phyloP scores from a whole-genome alignment of 2,797 vertebrate genomes.

The Denticeps clupeoides region DNA sequence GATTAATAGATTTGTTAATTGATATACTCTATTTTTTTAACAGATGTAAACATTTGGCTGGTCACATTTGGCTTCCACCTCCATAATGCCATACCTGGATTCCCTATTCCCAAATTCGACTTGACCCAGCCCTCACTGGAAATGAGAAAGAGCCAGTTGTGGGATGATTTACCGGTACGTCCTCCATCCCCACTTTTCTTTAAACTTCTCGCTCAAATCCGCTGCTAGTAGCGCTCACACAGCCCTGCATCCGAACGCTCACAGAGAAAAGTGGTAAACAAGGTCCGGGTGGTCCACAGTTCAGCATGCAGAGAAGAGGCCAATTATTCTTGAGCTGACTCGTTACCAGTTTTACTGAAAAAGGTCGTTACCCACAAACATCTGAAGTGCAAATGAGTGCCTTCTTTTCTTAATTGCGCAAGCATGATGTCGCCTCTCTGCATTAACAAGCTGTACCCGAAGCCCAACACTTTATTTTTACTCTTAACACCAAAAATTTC shows the following conservation, averaged over 20 bases:
- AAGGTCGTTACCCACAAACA: slow-evolving; percentile 9
- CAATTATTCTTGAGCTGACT: slow-evolving; percentile 12
- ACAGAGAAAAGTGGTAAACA: slow-evolving; percentile 9
- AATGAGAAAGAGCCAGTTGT: slow-evolving; percentile 92
- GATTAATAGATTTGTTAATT: too few species aligned
- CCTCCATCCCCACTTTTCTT: neutral
- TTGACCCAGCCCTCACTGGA: slow-evolving; percentile 89
- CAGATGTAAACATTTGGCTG: slow-evolving; percentile 98
- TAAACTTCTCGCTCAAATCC: neutral
- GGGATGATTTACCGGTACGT: slow-evolving; percentile 92
- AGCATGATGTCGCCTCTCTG: slow-evolving; percentile 1
- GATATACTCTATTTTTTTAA: too few species aligned
- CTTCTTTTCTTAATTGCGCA: slow-evolving; percentile 11
- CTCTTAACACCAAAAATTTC: neutral
- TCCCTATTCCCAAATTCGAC: slow-evolving; percentile 90
- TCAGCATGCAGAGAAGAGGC: slow-evolving; percentile 1
- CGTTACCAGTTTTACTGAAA: slow-evolving; percentile 7
- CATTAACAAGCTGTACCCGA: slow-evolving; percentile 8
- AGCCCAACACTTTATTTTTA: neutral
- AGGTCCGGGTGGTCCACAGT: slow-evolving; percentile 5
- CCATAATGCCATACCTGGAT: slow-evolving; percentile 95
- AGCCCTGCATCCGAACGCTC: neutral
- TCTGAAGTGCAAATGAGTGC: slow-evolving; percentile 25
- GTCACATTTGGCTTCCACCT: slow-evolving; percentile 97
- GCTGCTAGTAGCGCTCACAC: neutral